A percentile compares a stretch with the other conserved stretches of the same genome.
Evolutionary conservation across 1,140 invertebrate genomes (phyloP).

Genomic region (Cyphomyrmex costatus): DNA sequence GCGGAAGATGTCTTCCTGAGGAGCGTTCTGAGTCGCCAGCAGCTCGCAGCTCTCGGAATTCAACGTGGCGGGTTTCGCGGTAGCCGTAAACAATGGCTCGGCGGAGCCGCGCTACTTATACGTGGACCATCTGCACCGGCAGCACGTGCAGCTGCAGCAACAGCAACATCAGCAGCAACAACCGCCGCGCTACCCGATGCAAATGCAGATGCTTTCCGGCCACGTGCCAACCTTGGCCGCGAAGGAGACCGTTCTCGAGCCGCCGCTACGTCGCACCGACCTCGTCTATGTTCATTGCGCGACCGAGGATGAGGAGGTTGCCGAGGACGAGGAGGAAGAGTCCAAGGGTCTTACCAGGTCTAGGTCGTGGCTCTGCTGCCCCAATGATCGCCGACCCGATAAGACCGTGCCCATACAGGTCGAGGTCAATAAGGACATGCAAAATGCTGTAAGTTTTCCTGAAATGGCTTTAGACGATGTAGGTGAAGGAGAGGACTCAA

Average conservation of each 20-base stretch:
- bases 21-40: background rate
- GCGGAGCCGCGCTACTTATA: slow-evolving; percentile 75
- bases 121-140: slow-evolving; percentile 72
- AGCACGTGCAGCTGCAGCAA: slow-evolving; percentile 66
- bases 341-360: slow-evolving; percentile 68
- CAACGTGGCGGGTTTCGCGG: slow-evolving; percentile 80
- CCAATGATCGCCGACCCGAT: slow-evolving; percentile 73
- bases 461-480: background rate
- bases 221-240: slow-evolving; percentile 51
- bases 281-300: slow-evolving; percentile 78
- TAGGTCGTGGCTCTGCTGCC: slow-evolving; percentile 81
- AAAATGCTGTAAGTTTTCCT: slow-evolving; percentile 70
- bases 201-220: slow-evolving; percentile 65
- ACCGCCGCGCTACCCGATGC: slow-evolving; percentile 47
- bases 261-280: slow-evolving; percentile 69
- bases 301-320: slow-evolving; percentile 74
- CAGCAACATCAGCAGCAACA: slow-evolving; percentile 61
- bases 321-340: slow-evolving; percentile 75
- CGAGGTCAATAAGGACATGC: slow-evolving; percentile 66
- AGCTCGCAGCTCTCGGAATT: slow-evolving; percentile 39
- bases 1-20: slow-evolving; percentile 42
- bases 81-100: slow-evolving; percentile 78
- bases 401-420: slow-evolving; percentile 77
- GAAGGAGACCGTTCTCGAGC: slow-evolving; percentile 69
- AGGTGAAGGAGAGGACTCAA: background rate